These are phyloP conservation scores for Willowsia nigromaculata DNA, from an alignment of 2,888 invertebrate species.

Conservation along the genomic window DNA sequence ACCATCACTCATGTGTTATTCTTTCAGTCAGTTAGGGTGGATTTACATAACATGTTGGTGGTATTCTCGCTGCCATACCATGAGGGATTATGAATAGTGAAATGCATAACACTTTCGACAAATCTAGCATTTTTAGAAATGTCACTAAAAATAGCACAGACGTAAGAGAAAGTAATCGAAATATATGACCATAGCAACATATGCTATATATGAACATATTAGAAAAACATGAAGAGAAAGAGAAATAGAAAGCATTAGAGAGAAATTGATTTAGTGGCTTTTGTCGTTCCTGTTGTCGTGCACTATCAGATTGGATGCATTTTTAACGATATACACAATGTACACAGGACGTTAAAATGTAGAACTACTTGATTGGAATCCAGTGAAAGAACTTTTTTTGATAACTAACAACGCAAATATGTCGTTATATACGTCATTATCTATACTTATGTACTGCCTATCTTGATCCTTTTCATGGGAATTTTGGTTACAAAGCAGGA, in stretches of 20 bases:
- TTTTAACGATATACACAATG: not conserved
- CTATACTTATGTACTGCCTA: not conserved
- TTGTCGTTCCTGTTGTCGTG: not conserved
- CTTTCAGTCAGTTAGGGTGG: not conserved
- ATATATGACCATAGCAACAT: not conserved
- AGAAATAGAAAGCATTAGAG: not conserved
- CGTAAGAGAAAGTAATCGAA: no score
- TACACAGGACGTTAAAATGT: not conserved
- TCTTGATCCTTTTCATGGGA: not conserved
- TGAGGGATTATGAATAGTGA: not conserved
- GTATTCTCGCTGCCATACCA: not conserved
- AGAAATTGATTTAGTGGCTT: slow-evolving; percentile 20
- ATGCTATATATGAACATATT: not conserved
- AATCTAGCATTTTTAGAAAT: not conserved
- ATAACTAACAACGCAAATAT: no score
- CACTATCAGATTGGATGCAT: slow-evolving; percentile 22
- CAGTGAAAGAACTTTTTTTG: not conserved
- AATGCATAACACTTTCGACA: not conserved
- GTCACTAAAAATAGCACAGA: not conserved
- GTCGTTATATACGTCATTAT: not conserved
- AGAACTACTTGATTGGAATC: not conserved
- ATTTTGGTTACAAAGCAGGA: not conserved
- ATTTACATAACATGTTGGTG: slow-evolving; percentile 16
- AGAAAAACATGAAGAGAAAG: not conserved
- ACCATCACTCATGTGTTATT: not conserved